These are phyloP conservation scores for Orchesella cincta DNA, from an alignment of 1,140 invertebrate species.

Conservation along the genomic window DNA sequence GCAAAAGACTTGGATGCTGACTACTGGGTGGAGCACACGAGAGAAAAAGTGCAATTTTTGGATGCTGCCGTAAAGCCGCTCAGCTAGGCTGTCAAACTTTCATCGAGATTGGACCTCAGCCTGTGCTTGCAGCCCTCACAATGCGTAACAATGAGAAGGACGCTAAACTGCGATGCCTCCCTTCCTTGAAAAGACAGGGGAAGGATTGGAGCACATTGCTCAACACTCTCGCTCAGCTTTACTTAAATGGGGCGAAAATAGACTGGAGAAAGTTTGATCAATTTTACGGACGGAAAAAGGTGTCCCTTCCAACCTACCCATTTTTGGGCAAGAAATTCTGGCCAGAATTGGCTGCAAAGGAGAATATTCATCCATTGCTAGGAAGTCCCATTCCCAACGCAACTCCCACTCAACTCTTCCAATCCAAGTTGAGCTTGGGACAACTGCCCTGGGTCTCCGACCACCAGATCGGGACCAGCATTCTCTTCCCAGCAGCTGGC, in stretches of 20 bases:
- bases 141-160: not conserved
- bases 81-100: not conserved
- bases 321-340: slow-evolving; percentile 41
- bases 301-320: slow-evolving; percentile 36
- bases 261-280: slow-evolving; percentile 37
- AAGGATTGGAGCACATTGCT: slow-evolving; percentile 39
- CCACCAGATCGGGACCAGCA: slow-evolving; percentile 14
- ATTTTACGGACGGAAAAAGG: slow-evolving; percentile 8
- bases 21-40: not conserved
- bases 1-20: not conserved
- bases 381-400: slow-evolving; percentile 30
- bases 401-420: not conserved
- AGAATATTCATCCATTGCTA: slow-evolving; percentile 21
- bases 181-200: slow-evolving; percentile 31
- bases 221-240: slow-evolving; percentile 29
- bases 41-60: not conserved
- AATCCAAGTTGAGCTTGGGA: slow-evolving; percentile 4
- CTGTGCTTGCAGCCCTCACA: not conserved
- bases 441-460: slow-evolving; percentile 15
- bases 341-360: not conserved
- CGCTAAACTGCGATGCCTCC: not conserved
- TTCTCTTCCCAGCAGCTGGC: slow-evolving; percentile 35
- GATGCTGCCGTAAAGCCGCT: not conserved
- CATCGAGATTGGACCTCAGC: not conserved
- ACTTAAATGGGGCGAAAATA: slow-evolving; percentile 28